These are phyloP conservation scores for Cylas formicarius DNA, from an alignment of 1,140 invertebrate genomes.

Conservation along the genomic window DNA sequence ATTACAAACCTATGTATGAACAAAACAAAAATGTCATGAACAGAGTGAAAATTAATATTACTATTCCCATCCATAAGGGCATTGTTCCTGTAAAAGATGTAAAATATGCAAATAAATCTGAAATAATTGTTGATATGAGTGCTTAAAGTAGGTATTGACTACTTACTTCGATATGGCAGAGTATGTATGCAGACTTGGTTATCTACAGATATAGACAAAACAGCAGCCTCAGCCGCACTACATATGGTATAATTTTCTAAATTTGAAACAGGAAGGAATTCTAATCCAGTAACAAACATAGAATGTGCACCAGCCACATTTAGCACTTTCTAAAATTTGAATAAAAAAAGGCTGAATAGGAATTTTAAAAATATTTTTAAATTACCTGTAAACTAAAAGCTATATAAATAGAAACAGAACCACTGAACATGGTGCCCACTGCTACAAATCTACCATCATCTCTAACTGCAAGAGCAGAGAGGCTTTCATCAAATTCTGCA, in stretches of 20 bases:
- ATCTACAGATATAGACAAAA: conserved; percentile 91
- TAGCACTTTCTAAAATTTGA: too few relatives aligned
- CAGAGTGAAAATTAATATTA: conserved; percentile 64
- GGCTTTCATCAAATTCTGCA: conserved; percentile 60
- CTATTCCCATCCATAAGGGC: conserved; percentile 67
- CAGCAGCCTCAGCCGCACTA: conserved; percentile 71
- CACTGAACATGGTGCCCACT: conserved; percentile 87
- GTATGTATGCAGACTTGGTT: conserved; percentile 88
- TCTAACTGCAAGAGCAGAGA: conserved; percentile 80
- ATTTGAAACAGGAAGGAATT: conserved; percentile 68
- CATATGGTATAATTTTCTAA: conserved; percentile 48
- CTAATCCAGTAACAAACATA: conserved; percentile 90
- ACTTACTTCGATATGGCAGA: conserved; percentile 74
- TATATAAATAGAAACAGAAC: conserved; percentile 83
- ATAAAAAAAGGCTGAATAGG: conserved; percentile 61
- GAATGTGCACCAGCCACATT: conserved; percentile 77
- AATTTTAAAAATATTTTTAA: conserved; percentile 17
- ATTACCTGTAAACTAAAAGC: conserved; percentile 84
- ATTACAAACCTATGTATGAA: conserved; percentile 75
- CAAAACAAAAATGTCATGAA: conserved; percentile 70
- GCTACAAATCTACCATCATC: conserved; percentile 87
- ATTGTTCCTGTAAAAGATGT: conserved; percentile 58
- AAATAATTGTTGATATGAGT: conserved; percentile 8
- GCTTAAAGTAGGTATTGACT: conserved; percentile 15
- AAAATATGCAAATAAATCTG: too few relatives aligned